Percentiles rank a stretch among this genome's conserved stretches.
These are phyloP conservation scores for Vulpes lagopus DNA, from an alignment of 2,113 vertebrate species.

Conservation along the genomic window DNA sequence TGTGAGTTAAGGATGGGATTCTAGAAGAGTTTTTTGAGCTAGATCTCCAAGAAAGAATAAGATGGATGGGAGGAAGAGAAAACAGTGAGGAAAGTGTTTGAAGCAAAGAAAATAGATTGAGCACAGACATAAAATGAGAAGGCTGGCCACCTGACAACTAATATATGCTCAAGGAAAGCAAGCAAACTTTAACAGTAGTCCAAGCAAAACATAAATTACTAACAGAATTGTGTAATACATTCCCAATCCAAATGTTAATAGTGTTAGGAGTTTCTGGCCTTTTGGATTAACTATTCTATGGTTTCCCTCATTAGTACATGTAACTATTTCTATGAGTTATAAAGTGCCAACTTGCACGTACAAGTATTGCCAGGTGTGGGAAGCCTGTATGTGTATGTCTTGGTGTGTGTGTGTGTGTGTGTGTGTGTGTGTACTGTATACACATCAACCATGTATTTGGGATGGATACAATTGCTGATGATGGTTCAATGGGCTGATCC, in stretches of 20 bases:
- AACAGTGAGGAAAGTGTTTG: background rate
- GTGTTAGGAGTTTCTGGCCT: background rate
- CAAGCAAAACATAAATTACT: slow-evolving; percentile 5
- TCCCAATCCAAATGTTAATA: background rate
- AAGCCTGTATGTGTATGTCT: background rate
- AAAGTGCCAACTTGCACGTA: background rate
- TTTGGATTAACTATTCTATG: background rate
- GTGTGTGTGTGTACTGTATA: background rate
- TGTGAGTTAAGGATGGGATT: background rate
- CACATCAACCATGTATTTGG: background rate
- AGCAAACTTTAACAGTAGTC: background rate
- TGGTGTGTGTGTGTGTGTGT: background rate
- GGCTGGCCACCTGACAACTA: background rate
- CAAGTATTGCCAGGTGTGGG: background rate
- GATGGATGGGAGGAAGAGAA: no score
- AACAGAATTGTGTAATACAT: background rate
- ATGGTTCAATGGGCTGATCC: background rate
- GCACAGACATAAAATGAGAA: background rate
- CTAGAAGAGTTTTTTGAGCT: background rate
- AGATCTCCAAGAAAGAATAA: background rate
- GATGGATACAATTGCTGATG: background rate
- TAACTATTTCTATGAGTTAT: background rate
- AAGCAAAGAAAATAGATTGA: background rate
- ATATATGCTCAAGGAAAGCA: background rate
- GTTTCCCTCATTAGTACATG: background rate